A percentile compares a stretch with the other conserved stretches of the same genome.
phyloP scores from a whole-genome alignment of 1,140 invertebrate species.

The Armadillidium nasatum region DNA sequence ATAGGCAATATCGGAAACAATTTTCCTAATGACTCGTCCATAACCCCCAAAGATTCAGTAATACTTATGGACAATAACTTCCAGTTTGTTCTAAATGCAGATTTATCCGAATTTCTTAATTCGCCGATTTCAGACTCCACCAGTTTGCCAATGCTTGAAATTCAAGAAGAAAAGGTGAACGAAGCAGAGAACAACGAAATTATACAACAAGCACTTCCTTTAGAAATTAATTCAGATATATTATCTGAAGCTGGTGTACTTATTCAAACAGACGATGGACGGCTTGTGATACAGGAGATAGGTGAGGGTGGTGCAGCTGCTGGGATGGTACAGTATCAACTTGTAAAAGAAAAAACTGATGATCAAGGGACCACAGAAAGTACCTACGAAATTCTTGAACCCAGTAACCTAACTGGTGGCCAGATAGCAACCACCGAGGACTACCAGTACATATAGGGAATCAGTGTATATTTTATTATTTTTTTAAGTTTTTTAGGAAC shows the following conservation, averaged over 20 bases:
- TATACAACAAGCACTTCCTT: neutral
- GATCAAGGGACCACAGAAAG: neutral
- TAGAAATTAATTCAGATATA: neutral
- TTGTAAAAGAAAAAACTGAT: neutral
- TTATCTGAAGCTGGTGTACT: neutral
- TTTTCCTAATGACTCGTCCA: neutral
- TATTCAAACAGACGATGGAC: neutral
- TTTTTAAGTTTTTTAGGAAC: too few relatives aligned
- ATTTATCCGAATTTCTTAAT: neutral
- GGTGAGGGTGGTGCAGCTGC: neutral
- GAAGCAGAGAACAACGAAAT: neutral
- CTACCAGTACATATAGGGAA: too few relatives aligned
- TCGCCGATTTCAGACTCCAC: neutral
- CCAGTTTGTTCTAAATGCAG: neutral
- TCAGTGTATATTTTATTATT: too few relatives aligned
- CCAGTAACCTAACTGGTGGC: too few relatives aligned
- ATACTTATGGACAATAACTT: neutral
- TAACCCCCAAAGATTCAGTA: neutral
- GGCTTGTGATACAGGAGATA: neutral
- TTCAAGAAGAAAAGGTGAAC: neutral
- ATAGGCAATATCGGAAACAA: neutral
- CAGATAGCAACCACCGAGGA: too few relatives aligned
- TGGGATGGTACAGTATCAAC: neutral
- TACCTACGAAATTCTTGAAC: constrained; percentile 6
- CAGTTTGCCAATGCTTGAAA: neutral